Evolutionary conservation across 2,888 invertebrate genomes (phyloP), one percentile per base, ranked within the genome.

Genomic region (Augochlorella aurata): DNA sequence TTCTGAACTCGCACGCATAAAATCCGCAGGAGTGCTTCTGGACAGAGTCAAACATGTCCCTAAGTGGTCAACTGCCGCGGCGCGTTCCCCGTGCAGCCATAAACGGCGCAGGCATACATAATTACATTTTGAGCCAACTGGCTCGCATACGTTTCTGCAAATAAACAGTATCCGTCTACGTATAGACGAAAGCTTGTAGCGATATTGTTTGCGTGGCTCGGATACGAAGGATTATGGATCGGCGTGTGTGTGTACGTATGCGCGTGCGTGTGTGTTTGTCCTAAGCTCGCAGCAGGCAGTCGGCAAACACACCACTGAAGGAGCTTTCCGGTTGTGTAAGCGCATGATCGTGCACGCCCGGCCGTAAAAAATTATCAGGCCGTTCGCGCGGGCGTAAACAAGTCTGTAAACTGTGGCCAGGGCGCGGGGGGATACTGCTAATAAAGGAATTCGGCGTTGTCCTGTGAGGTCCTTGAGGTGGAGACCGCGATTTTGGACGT

Each of bases 131-230:
- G 18, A 21, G n/a, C 50, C 69, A 16, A 74, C 21, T 44, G 47
- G 21, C 47, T 61, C 54, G 18, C 12, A 47, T 49, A 29, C 18
- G 7, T 61, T 74, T 67, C 61, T 49, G 70, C 52, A 81, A 81
- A 81, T 71, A 81, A 80, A 66, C 70, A 52, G 50, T n/a, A 38
- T 10, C 16, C 66, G 24, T n/a, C 9, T n/a, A 14, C 10, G 44
- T 61, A 72, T 52, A 52, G 66, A n/a, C 24, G 67, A 61, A 67
- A 74, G 70, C 54, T 66, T 58, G 29, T 66, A 66, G 47, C 70
- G 38, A 81, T 74, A 81, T 44, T 81, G 81, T 81, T 81, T 81
- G 70, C 58, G n/a, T 12, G 67, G 38, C 70, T 18, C 50, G 71
- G 61, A 74, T 68, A 67, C 50, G 24, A 21, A 49, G 74, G 81